Base-by-base conservation (phyloP, 2,888 invertebrate genomes). In the Athripsodes cinereus region DNA sequence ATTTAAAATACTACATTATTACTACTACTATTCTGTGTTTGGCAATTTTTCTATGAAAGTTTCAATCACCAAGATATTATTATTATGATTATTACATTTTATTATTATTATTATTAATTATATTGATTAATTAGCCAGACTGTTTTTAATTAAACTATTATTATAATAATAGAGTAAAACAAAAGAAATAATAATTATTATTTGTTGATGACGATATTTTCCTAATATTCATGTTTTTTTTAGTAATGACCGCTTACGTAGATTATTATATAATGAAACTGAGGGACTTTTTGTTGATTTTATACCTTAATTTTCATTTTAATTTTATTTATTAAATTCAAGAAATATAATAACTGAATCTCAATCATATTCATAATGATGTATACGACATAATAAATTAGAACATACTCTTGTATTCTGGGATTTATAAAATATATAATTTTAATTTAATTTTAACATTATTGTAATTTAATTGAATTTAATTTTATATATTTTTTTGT, bases 71-170 rank as follows among this genome's bases (percentile, higher is more conserved):
- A 55, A 56, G 58, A 61, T 54, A 49, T 11, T 50, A 26, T n/a
- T 44, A 22, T 35, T 19, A 50, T n/a, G n/a, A n/a, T 50, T 20
- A n/a, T 22, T 48, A 48, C 19, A 48, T 48, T 11, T 16, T 19
- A 51, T 22, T 20, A 51, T 31, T 31, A 31, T n/a, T n/a, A n/a
- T n/a, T n/a, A 8, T 59, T 40, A 71, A 72, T 70, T 72, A 73
- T 73, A 72, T 73, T 73, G n/a, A n/a, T n/a, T 73, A 72, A 63
- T 73, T 72, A 63, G 70, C 70, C 70, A 73, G 72, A 72, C 72
- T 71, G 73, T 72, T 71, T 72, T 71, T 61, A 63, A 62, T 65
- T 64, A 62, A 62, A 64, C 54, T 62, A 59, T 63, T 57, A n/a
- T n/a, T n/a, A n/a, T n/a, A n/a, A n/a, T 26, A 26, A 26, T 6